Base-by-base conservation (phyloP, 2,888 invertebrate genomes). In the Ophioninae sp. region DNA sequence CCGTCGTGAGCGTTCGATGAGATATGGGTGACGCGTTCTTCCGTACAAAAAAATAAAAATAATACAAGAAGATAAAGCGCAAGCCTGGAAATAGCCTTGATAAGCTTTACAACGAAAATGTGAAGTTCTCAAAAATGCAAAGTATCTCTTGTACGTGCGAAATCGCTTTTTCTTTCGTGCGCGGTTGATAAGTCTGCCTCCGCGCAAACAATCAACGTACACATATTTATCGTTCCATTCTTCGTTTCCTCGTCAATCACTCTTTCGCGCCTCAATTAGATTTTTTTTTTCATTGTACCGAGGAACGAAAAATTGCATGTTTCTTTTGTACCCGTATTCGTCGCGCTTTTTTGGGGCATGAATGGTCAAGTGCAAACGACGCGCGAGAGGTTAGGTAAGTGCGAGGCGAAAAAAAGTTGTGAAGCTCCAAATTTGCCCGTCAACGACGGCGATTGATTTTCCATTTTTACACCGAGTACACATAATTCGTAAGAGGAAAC, bases 361-460 rank as follows among this genome's bases (percentile, higher is more conserved):
- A 92, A 92, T 88, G 91, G 91, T 79, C 92, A 92, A 86, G 89
- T 92, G 85, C 91, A 91, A 82, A 87, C 91, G 62, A 88, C 91
- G 82, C 89, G 89, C 85, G 91, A 92, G 88, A 92, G 91, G 91
- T 92, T 92, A 92, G 91, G 92, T 92, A 83, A 89, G 91, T 85
- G n/a, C 21, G 23, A 61, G 8, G 57, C 59, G 70, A 79, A 64
- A 79, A 56, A 72, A 61, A 44, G 44, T 13, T 70, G 73, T 50
- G 41, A 20, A 64, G 10, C 30, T 39, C 37, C 17, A 50, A 59
- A 7, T 37, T 59, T 7, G 20, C 59, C 2, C 17, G 21, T 81
- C 13, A 21, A 17, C 41, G 6, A 13, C 2, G 41, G 7, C 50
- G 50, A 7, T 21, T 20, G 59, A 70, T 75, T 65, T 67, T 3